Evolutionary conservation across 2,888 invertebrate genomes (phyloP).

Genomic region (Mactromeris polynyma): DNA sequence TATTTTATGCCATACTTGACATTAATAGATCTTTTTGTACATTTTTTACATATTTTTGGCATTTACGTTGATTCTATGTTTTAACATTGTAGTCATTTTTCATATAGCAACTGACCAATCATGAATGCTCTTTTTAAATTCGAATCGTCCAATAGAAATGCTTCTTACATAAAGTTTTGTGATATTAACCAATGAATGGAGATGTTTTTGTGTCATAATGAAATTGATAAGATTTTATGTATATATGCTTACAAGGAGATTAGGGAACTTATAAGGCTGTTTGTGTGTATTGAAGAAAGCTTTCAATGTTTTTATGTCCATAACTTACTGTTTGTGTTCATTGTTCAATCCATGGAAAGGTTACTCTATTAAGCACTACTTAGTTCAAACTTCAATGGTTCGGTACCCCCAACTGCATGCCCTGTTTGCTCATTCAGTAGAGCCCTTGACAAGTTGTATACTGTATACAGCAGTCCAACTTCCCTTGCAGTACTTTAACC

Average conservation of each 20-base stretch:
- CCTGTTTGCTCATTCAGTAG: too few species aligned
- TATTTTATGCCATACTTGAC: too few species aligned
- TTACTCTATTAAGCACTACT: neutral
- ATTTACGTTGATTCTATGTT: too few species aligned
- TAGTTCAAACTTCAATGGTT: too few species aligned
- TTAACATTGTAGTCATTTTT: neutral
- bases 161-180: neutral
- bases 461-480: too few species aligned
- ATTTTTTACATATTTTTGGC: too few species aligned
- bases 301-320: neutral
- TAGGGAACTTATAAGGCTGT: neutral
- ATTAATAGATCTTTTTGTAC: too few species aligned
- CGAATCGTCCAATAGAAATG: slow-evolving; percentile 13
- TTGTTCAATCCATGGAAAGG: neutral
- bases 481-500: too few species aligned
- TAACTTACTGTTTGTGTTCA: neutral
- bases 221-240: neutral
- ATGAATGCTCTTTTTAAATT: neutral
- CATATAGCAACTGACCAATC: neutral
- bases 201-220: neutral
- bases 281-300: neutral
- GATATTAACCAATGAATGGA: slow-evolving; percentile 16
- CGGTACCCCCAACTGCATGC: too few species aligned
- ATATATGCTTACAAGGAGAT: neutral
- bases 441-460: too few species aligned